Evolutionary conservation across 2,888 invertebrate species (phyloP).

Genomic region (Synergus itoensis): DNA sequence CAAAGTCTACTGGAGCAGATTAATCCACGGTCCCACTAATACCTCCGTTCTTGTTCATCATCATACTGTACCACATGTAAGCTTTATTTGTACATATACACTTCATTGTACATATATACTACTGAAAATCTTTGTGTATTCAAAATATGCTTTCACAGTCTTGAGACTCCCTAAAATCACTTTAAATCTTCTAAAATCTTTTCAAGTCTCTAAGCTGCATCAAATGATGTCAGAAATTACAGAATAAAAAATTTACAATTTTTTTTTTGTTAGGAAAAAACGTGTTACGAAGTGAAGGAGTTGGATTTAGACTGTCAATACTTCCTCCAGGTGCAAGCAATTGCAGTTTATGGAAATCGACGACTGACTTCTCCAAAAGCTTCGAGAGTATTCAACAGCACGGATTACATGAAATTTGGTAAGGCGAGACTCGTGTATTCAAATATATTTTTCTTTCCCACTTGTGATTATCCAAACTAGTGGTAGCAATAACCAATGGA

Average conservation of each 20-base stretch:
- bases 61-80: conserved; percentile 82
- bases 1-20: conserved; percentile 87
- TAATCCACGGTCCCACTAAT: conserved; percentile 82
- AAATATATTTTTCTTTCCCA: conserved; percentile 39
- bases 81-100: conserved; percentile 31
- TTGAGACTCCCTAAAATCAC: too few relatives aligned
- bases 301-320: conserved; percentile 85
- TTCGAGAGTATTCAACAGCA: conserved; percentile 86
- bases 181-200: too few relatives aligned
- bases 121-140: too few relatives aligned
- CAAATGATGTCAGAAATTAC: too few relatives aligned
- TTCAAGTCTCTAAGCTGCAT: too few relatives aligned
- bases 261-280: conserved; percentile 80
- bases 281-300: conserved; percentile 83
- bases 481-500: conserved; percentile 60
- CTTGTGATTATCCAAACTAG: conserved; percentile 46
- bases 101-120: too few relatives aligned
- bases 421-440: conserved; percentile 48
- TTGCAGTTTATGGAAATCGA: conserved; percentile 84
- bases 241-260: background rate
- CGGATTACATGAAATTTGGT: conserved; percentile 78
- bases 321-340: conserved; percentile 89
- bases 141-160: too few relatives aligned
- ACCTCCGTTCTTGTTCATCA: conserved; percentile 84
- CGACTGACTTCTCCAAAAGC: conserved; percentile 86